A percentile compares a stretch with the other conserved stretches of the same genome.
These are phyloP conservation scores for Biston stratarius DNA, from an alignment of 2,888 invertebrate genomes.

Conservation along the genomic window DNA sequence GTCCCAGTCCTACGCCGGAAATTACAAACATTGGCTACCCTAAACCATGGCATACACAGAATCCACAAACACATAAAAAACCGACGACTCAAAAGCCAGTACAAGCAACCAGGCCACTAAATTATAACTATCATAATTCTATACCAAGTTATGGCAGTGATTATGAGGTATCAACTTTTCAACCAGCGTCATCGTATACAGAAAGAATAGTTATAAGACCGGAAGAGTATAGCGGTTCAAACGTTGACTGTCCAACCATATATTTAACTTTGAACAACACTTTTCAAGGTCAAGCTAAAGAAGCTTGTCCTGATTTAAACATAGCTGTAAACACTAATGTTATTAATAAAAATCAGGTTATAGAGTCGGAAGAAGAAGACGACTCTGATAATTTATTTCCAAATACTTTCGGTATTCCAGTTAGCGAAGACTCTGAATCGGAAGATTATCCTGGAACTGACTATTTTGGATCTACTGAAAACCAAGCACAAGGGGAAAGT, in stretches of 20 bases:
- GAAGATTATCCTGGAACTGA: constrained; percentile 66
- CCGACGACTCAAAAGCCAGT: constrained; percentile 68
- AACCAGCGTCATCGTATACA: constrained; percentile 72
- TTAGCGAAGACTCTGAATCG: constrained; percentile 68
- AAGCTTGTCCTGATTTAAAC: constrained; percentile 89
- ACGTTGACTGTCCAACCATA: constrained; percentile 85
- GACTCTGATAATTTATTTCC: constrained; percentile 66
- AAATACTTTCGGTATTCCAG: constrained; percentile 68
- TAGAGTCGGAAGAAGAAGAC: constrained; percentile 77
- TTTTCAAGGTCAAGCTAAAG: constrained; percentile 86
- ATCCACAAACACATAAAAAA: constrained; percentile 49
- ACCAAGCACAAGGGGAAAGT: constrained; percentile 63
- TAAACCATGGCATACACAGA: constrained; percentile 61
- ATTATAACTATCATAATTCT: constrained; percentile 68
- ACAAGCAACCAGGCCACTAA: constrained; percentile 63
- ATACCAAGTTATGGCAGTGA: constrained; percentile 61
- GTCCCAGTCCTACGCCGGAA: constrained; percentile 70
- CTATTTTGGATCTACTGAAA: constrained; percentile 64
- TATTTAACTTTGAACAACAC: constrained; percentile 84
- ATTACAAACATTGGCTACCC: constrained; percentile 81
- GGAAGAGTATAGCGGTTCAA: constrained; percentile 75
- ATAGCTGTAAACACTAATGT: constrained; percentile 90
- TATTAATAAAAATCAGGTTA: constrained; percentile 85
- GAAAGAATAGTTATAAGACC: constrained; percentile 81
- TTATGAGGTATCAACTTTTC: constrained; percentile 78